Evolutionary conservation across 2,113 vertebrate species (phyloP).

Genomic region (Sander vitreus): DNA sequence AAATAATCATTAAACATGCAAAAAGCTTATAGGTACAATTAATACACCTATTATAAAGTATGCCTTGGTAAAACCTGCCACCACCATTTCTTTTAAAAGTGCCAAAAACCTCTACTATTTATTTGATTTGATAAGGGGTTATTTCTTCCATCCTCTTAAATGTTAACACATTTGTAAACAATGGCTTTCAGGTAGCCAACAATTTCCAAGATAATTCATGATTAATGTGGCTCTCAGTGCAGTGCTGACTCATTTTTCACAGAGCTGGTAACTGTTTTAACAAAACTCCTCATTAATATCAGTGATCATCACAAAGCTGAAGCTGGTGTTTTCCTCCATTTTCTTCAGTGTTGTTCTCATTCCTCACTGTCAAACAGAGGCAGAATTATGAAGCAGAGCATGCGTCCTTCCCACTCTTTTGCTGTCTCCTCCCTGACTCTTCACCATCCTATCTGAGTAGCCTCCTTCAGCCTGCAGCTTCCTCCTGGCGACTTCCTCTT

Average conservation of each 20-base stretch:
- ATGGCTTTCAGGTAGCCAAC: conserved; percentile 3
- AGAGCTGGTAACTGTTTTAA: conserved; percentile 7
- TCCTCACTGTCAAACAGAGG: conserved; percentile 31
- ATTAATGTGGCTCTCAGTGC: conserved; percentile 13
- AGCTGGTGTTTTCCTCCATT: conserved; percentile 11
- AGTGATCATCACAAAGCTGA: neutral
- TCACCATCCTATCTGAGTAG: conserved; percentile 35
- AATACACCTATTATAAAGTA: neutral
- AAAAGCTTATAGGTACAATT: neutral
- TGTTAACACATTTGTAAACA: conserved; percentile 37
- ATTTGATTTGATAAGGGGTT: neutral
- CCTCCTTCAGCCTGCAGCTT: conserved; percentile 27
- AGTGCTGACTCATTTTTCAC: conserved; percentile 40
- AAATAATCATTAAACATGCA: neutral
- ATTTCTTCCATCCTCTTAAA: conserved; percentile 6
- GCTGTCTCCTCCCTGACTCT: conserved; percentile 8
- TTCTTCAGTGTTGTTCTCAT: conserved; percentile 9
- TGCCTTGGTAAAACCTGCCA: neutral
- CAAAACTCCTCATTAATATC: conserved; percentile 44
- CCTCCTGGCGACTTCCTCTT: conserved; percentile 35
- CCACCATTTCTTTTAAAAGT: neutral
- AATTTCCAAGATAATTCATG: conserved; percentile 22
- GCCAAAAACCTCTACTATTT: neutral
- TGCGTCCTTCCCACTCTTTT: neutral
- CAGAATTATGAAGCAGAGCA: neutral